These are phyloP conservation scores for Dasyornis broadbenti DNA, from an alignment of 2,113 vertebrate genomes.

Conservation along the genomic window DNA sequence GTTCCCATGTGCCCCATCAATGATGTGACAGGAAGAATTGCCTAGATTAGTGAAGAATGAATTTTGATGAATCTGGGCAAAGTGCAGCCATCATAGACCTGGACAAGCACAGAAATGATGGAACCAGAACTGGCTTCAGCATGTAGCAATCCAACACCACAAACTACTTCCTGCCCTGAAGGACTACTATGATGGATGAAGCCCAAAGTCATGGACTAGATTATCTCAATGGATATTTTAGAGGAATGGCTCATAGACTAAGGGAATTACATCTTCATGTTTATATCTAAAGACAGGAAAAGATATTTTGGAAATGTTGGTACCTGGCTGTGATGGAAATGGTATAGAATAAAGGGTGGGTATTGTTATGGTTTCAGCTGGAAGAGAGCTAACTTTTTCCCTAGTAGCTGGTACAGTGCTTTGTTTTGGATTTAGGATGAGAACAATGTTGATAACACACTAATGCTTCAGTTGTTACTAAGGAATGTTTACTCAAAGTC, in stretches of 20 bases:
- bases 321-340: not conserved
- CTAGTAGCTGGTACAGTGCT: not conserved
- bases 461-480: not conserved
- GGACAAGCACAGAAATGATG: not conserved
- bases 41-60: not conserved
- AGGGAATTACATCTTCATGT: not conserved
- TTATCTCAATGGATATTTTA: not conserved
- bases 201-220: not conserved
- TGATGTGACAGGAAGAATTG: not conserved
- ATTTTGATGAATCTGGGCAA: not conserved
- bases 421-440: not conserved
- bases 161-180: not conserved
- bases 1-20: not conserved
- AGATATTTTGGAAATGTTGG: not conserved
- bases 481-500: not conserved
- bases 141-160: not conserved
- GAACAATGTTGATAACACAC: not conserved
- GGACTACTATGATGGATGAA: not conserved
- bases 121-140: not conserved
- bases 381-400: not conserved
- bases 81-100: not conserved
- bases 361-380: not conserved
- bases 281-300: not conserved
- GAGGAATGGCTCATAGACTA: not conserved
- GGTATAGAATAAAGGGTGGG: not conserved